These are phyloP conservation scores for Saturnia japonica DNA, from an alignment of 2,888 invertebrate genomes.

Conservation along the genomic window DNA sequence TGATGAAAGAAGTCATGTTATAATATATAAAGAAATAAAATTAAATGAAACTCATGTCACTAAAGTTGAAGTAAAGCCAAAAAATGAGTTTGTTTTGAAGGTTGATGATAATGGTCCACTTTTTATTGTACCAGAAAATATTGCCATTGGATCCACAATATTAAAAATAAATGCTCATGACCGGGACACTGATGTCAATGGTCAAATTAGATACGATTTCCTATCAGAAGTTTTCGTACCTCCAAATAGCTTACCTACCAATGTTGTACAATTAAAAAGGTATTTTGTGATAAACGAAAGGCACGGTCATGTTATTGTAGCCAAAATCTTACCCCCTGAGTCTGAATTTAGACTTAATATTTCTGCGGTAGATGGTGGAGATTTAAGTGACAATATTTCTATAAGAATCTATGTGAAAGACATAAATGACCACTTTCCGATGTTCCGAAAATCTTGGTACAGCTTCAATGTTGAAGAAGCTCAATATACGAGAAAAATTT, in stretches of 20 bases:
- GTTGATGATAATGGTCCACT: conserved; percentile 78
- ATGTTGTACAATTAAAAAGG: conserved; percentile 79
- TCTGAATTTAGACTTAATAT: conserved; percentile 88
- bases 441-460: conserved; percentile 91
- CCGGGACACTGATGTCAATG: conserved; percentile 86
- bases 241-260: conserved; percentile 64
- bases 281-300: conserved; percentile 89
- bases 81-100: conserved; percentile 63
- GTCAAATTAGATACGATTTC: conserved; percentile 87
- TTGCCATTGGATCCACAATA: conserved; percentile 86
- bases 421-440: conserved; percentile 92
- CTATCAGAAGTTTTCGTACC: conserved; percentile 85
- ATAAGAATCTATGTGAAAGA: conserved; percentile 88
- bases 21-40: conserved; percentile 70
- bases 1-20: conserved; percentile 76
- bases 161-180: conserved; percentile 87
- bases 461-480: conserved; percentile 92
- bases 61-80: conserved; percentile 63
- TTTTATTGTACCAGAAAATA: conserved; percentile 87
- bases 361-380: conserved; percentile 89
- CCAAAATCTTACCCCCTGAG: conserved; percentile 87
- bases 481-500: conserved; percentile 84
- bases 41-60: conserved; percentile 52
- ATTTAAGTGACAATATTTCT: conserved; percentile 86
- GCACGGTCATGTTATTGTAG: conserved; percentile 88